Conservation (phyloP, 2,113 vertebrate species). For the Larimichthys polyactis region DNA sequence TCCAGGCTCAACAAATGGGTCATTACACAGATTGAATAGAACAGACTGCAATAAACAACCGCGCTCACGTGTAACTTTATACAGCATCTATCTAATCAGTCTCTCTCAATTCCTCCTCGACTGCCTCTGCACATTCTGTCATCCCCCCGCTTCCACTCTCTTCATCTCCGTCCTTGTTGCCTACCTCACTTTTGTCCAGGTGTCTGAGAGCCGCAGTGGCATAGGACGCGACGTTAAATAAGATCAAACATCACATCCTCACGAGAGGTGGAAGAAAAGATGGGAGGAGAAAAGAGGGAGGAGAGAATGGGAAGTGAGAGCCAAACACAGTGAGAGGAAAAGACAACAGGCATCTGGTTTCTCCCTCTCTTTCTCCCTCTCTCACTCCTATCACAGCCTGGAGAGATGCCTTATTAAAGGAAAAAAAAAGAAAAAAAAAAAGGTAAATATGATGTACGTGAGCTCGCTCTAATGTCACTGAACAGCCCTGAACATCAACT, state of each 20-base stretch:
- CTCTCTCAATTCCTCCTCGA: constrained; percentile 23
- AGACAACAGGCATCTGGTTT: constrained; percentile 30
- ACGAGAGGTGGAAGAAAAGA: constrained; percentile 35
- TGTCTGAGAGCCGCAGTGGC: constrained; percentile 40
- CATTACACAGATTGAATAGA: constrained; percentile 43
- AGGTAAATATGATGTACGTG: not conserved
- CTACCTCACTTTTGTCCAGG: constrained; percentile 48
- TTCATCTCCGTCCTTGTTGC: not conserved
- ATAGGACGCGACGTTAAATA: constrained; percentile 38
- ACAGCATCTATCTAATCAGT: constrained; percentile 42
- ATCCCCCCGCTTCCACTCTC: constrained; percentile 14
- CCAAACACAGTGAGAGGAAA: constrained; percentile 29
- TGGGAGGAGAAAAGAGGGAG: constrained; percentile 47
- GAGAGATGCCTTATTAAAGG: constrained; percentile 16
- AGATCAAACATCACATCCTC: constrained; percentile 64
- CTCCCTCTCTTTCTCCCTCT: not conserved
- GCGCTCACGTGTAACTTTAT: constrained; percentile 31
- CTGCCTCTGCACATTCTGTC: constrained; percentile 15
- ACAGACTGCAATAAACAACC: constrained; percentile 43
- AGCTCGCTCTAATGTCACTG: not conserved
- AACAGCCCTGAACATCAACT: not conserved
- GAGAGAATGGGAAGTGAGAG: constrained; percentile 39
- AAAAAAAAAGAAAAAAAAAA: not conserved
- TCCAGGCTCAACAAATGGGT: constrained; percentile 40
- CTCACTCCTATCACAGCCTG: not conserved